Conservation (phyloP, 2,113 vertebrate genomes). For the Macroglossus sobrinus region DNA sequence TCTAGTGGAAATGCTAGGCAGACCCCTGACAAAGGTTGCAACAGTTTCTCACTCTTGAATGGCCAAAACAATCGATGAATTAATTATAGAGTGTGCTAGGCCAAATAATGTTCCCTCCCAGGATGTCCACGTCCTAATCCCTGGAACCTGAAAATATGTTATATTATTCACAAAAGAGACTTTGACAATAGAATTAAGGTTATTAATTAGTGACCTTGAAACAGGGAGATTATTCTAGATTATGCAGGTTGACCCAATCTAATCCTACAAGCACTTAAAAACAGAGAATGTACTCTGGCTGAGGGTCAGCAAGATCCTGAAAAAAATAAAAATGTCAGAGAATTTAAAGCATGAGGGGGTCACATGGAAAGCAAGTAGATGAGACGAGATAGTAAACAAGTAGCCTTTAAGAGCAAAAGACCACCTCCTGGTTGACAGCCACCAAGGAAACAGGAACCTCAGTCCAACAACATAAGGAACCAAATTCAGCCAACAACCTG, state of each 20-base stretch:
- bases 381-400: background rate
- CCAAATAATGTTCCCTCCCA: background rate
- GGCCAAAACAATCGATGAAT: constrained; percentile 46
- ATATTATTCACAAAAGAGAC: background rate
- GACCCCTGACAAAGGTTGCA: background rate
- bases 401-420: background rate
- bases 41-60: constrained; percentile 43
- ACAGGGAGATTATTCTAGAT: background rate
- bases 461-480: background rate
- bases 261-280: background rate
- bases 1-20: constrained; percentile 9
- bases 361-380: background rate
- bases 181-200: background rate
- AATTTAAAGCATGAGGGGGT: background rate
- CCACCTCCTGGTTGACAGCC: background rate
- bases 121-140: background rate
- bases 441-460: background rate
- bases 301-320: background rate
- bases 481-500: background rate
- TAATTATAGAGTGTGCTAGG: constrained; percentile 50
- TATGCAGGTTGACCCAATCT: background rate
- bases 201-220: background rate
- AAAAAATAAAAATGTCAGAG: background rate
- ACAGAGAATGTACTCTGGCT: background rate
- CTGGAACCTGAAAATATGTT: background rate